A percentile compares a stretch with the other conserved stretches of the same genome.
Conservation (phyloP, 2,797 vertebrate genomes). For the Pipistrellus kuhlii region DNA sequence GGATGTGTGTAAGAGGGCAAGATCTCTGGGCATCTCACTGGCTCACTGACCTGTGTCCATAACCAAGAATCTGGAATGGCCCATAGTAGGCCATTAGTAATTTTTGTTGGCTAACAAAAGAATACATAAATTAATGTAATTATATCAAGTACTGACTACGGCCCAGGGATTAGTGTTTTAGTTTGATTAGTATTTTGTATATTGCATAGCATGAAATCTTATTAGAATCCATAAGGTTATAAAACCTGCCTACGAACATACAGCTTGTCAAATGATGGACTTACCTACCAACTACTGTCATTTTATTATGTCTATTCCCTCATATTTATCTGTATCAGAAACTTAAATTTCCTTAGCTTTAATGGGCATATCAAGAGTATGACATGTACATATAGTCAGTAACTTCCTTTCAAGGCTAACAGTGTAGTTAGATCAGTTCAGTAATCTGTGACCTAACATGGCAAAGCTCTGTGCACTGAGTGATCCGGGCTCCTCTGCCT, state of each 20-base stretch:
- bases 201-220: neutral
- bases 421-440: neutral
- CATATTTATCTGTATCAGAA: neutral
- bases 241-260: neutral
- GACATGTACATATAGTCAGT: neutral
- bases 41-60: neutral
- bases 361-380: neutral
- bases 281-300: neutral
- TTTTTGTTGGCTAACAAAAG: constrained; percentile 28
- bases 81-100: neutral
- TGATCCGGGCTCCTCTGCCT: neutral
- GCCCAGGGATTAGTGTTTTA: neutral
- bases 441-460: neutral
- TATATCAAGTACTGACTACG: neutral
- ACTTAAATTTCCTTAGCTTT: constrained; percentile 35
- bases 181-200: neutral
- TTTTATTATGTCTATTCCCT: neutral
- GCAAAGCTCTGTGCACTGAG: neutral
- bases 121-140: neutral
- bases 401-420: constrained; percentile 22
- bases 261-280: constrained; percentile 16
- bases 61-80: neutral
- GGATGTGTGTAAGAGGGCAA: neutral
- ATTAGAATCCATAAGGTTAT: neutral
- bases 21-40: neutral